Conservation (phyloP, 2,797 vertebrate genomes). For the Hoplostethus mediterraneus region DNA sequence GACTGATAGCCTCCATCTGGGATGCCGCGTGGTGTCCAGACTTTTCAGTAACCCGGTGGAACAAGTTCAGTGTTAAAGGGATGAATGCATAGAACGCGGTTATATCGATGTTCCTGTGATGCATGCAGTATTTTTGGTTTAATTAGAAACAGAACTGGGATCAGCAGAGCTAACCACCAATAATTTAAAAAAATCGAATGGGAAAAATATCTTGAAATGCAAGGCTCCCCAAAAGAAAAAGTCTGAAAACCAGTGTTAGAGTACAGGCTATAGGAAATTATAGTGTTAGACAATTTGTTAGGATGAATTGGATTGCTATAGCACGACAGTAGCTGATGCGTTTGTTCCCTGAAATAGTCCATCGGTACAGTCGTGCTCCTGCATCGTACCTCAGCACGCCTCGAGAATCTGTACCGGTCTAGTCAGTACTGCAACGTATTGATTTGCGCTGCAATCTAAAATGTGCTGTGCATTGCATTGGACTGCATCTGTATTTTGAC, state of each 20-base stretch:
- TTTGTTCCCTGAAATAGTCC: slow-evolving; percentile 25
- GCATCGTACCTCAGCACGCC: not conserved
- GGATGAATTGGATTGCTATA: slow-evolving; percentile 21
- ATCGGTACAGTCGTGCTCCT: not conserved
- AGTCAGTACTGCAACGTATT: not conserved
- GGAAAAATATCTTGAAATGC: not conserved
- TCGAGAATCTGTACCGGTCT: not conserved
- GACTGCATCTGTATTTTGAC: not conserved
- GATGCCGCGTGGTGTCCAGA: not conserved
- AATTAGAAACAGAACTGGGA: not conserved
- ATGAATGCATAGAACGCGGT: not conserved
- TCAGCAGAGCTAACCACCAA: too few relatives aligned
- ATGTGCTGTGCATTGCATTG: slow-evolving; percentile 18
- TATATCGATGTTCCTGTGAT: not conserved
- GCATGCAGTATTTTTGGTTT: not conserved
- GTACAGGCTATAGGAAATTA: not conserved
- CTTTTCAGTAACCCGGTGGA: not conserved
- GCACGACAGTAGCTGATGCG: slow-evolving; percentile 4
- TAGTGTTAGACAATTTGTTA: slow-evolving; percentile 2
- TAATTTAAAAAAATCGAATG: too few relatives aligned
- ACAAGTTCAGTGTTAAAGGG: not conserved
- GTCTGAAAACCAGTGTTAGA: slow-evolving; percentile 5
- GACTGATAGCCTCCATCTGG: not conserved
- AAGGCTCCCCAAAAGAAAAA: not conserved
- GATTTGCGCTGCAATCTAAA: slow-evolving; percentile 4